Evolutionary conservation across 2,113 vertebrate genomes (phyloP), one percentile per base, ranked within the genome.

Genomic region (Chloroceryle aenea): DNA sequence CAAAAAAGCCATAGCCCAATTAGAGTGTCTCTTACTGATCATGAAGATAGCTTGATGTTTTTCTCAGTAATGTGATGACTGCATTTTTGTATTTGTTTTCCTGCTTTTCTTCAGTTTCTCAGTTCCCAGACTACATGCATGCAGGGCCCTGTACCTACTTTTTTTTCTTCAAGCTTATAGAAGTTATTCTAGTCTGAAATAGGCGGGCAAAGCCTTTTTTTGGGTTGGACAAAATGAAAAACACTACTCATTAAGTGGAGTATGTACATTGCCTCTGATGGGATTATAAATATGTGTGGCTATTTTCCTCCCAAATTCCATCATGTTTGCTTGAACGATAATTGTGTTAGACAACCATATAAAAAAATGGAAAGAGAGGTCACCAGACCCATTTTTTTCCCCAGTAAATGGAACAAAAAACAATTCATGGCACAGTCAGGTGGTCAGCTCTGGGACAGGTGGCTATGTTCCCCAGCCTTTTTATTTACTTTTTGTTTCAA

Each of bases 401-500:
- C 15, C 26, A 36, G 40, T 61, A 72, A 87, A 84, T 19, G 59
- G 50, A 85, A 83, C 20, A 76, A 22, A 59, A 92, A 75, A 6
- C 53, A 85, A 69, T 69, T 71, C 17, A 66, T 32, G 32, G 34
- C 64, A 83, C 38, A 74, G 71, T 69, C 76, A 86, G 38, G 86
- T 34, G 3, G 47, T 59, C 86, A 81, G 29, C 14, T 71, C 59
- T 74, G 59, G 38, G 34, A 71, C 73, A 92, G 34, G 73, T 75
- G 42, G 81, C 75, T 67, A 63, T 38, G 42, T 71, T 93, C 64
- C 47, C 17, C 5, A 55, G 77, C 9, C 6, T 74, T 92, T 58
- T 79, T 80, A 73, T 90, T 92, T 53, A 52, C 48, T 79, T 92
- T 64, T 67, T 62, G 22, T 69, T 95, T 87, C 59, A 81, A 85